Evolutionary conservation across 2,888 invertebrate genomes (phyloP), one percentile per base, ranked within the genome.

Genomic region (Xylota sylvarum): DNA sequence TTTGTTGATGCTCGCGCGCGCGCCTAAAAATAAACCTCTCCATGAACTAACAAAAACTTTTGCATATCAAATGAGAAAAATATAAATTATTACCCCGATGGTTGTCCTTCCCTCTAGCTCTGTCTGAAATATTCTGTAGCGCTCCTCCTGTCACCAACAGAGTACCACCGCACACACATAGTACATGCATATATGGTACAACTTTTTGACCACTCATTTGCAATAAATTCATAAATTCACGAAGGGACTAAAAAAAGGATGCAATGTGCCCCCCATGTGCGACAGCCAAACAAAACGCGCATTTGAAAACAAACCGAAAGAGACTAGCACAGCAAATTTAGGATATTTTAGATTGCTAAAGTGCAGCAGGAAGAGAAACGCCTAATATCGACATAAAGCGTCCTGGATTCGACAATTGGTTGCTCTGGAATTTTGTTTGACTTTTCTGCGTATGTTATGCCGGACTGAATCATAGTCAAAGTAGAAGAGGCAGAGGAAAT

Each of bases 201-300:
- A 67, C 48, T 74, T 67, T 81, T 72, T 55, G 77, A 82, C 82
- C 73, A 72, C 73, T 67, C 86, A 86, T 69, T 86, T 82, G 86
- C 86, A 82, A 86, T 86, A 86, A 86, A 86, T 86, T 82, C 73
- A 86, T 82, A 78, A 78, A 86, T 69, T 82, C 81, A 81, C 19
- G 40, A 55, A 73, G 50, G 77, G 50, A 67, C n/a, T 14, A 82
- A 77, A 56, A 70, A 14, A 40, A 37, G 64, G 46, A 70, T 62
- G 64, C 46, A 67, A 56, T 9, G 62, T 23, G 23, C 23, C 23
- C 23, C 23, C 23, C 23, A 23, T 23, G 23, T 23, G 23, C 3
- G 23, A 23, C 23, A 23, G 23, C 37, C 12, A 55, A 50, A 50
- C 40, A 64, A 40, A 77, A 43, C 65, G 58, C 65, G 58, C 70